A percentile compares a stretch with the other conserved stretches of the same genome.
Conservation (phyloP, 2,888 invertebrate genomes). For the Periphyllus acericola region DNA sequence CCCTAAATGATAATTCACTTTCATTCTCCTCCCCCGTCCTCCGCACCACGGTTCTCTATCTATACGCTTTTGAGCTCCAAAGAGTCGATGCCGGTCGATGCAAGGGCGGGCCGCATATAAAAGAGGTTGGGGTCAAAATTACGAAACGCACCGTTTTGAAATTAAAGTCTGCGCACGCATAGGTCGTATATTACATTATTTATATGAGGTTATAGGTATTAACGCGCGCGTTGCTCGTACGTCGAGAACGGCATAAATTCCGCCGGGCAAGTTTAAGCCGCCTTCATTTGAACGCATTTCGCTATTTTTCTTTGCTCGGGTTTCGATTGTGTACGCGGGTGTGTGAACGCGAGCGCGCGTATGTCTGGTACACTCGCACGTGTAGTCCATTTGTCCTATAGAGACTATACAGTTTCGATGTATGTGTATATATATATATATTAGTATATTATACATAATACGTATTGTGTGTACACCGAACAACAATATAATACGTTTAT, state of each 20-base stretch:
- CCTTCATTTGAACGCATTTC: background rate
- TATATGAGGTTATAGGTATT: background rate
- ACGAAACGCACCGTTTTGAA: background rate
- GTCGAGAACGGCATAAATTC: conserved; percentile 30
- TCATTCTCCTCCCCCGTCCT: background rate
- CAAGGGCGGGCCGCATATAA: too few relatives aligned
- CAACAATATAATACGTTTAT: background rate
- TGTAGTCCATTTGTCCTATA: conserved; percentile 11
- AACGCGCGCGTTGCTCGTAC: background rate
- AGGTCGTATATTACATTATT: background rate
- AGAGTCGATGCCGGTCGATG: background rate
- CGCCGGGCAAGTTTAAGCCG: background rate
- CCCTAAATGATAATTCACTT: background rate
- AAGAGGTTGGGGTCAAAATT: too few relatives aligned
- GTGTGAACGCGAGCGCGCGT: background rate
- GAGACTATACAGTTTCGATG: background rate
- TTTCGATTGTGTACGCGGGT: background rate
- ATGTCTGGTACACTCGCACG: background rate
- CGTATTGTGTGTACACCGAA: background rate
- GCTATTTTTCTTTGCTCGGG: background rate
- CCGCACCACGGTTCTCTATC: background rate
- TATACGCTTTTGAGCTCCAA: background rate
- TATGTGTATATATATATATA: background rate
- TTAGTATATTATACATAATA: background rate
- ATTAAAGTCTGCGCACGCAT: background rate